Percentiles rank a stretch among this genome's conserved stretches.
Conservation (phyloP, 2,888 invertebrate genomes). For the Amorpha juglandis region DNA sequence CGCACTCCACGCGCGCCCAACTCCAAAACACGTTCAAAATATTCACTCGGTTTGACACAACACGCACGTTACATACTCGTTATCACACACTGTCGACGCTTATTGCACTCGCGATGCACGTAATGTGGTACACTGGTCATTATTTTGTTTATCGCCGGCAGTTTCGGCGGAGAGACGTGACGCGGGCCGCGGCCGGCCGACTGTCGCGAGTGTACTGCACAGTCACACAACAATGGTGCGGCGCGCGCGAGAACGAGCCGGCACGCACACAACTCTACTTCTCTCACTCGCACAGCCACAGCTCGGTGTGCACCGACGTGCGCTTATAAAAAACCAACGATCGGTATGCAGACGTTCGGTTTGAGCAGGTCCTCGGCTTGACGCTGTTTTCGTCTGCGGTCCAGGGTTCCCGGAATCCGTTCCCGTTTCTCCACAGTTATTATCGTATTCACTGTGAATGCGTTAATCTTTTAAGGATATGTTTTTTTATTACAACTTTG, state of each 20-base stretch:
- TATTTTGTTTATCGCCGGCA: constrained; percentile 81
- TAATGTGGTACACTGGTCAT: constrained; percentile 77
- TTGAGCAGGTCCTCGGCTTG: constrained; percentile 83
- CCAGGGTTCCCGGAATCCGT: constrained; percentile 68
- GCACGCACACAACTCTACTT: constrained; percentile 59
- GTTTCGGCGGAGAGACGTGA: constrained; percentile 64
- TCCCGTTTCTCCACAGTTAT: constrained; percentile 52
- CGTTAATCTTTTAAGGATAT: not conserved
- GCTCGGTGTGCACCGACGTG: constrained; percentile 65
- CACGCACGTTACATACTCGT: constrained; percentile 79
- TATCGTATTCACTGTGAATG: not conserved
- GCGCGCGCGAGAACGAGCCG: constrained; percentile 67
- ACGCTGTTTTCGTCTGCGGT: constrained; percentile 84
- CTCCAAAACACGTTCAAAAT: constrained; percentile 75
- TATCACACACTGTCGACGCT: constrained; percentile 81
- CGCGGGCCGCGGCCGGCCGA: constrained; percentile 62
- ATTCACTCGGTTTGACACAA: constrained; percentile 75
- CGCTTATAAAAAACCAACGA: constrained; percentile 82
- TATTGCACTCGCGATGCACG: constrained; percentile 80
- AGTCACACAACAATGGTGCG: constrained; percentile 66
- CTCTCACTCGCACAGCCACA: constrained; percentile 59
- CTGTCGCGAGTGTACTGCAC: constrained; percentile 76
- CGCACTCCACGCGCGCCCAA: constrained; percentile 71
- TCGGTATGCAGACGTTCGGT: constrained; percentile 85
- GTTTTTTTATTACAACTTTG: not conserved